phyloP scores from a whole-genome alignment of 2,113 vertebrate species.

The Excalfactoria chinensis region DNA sequence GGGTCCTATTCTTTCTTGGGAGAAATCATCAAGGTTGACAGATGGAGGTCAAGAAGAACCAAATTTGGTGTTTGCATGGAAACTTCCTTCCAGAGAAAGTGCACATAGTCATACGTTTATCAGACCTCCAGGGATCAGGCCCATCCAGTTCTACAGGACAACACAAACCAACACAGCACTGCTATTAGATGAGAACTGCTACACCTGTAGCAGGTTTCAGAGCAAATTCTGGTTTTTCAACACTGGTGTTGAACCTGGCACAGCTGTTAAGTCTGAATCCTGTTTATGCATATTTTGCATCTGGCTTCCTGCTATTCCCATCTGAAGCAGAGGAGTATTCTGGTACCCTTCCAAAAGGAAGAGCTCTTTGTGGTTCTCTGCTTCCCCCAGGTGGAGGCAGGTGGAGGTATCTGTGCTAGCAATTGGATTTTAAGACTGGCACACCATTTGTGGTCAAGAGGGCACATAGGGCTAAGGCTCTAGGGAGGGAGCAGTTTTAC shows the following conservation, averaged over 20 bases:
- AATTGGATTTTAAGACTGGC: not conserved
- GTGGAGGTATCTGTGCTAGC: conserved; percentile 25
- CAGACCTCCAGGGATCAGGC: not conserved
- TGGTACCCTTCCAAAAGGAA: not conserved
- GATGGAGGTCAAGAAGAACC: not conserved
- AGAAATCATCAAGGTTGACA: not conserved
- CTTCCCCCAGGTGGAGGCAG: conserved; percentile 61
- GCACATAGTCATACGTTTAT: not conserved
- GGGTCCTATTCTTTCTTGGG: not conserved
- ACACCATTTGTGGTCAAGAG: not conserved
- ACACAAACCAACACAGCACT: not conserved
- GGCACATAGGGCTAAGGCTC: not conserved
- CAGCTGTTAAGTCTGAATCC: not conserved
- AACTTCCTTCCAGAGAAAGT: not conserved
- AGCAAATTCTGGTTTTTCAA: not conserved
- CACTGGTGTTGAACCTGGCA: not conserved
- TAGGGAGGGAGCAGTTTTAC: not conserved
- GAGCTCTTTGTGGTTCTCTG: conserved; percentile 41
- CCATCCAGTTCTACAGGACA: not conserved
- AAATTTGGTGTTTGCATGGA: not conserved
- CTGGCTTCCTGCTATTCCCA: not conserved
- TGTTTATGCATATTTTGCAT: not conserved
- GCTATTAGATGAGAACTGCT: not conserved
- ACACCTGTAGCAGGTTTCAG: not conserved
- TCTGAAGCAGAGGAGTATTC: not conserved